These are phyloP conservation scores for Sycophaga agraensis DNA, from an alignment of 1,140 invertebrate species.

Conservation along the genomic window DNA sequence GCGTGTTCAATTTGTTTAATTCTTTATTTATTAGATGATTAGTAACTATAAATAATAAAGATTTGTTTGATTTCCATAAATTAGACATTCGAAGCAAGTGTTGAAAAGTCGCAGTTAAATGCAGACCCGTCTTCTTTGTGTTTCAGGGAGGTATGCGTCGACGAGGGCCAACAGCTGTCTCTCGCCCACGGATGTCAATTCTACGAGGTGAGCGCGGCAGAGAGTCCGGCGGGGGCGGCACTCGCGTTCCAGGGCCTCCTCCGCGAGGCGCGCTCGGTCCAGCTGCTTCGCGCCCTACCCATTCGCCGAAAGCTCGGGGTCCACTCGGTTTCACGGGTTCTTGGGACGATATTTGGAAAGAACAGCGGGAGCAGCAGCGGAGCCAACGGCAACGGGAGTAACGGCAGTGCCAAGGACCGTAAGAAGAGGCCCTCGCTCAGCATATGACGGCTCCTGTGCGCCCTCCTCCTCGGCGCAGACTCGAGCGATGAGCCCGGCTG, in stretches of 20 bases:
- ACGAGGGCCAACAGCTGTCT: slow-evolving; percentile 78
- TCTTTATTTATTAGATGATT: too few species aligned
- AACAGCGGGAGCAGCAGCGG: slow-evolving; percentile 60
- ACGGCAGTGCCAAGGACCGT: slow-evolving; percentile 57
- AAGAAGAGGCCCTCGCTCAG: slow-evolving; percentile 77
- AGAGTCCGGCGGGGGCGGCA: slow-evolving; percentile 75
- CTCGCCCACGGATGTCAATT: slow-evolving; percentile 79
- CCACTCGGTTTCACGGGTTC: slow-evolving; percentile 75
- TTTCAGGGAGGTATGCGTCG: slow-evolving; percentile 73
- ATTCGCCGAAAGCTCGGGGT: slow-evolving; percentile 73
- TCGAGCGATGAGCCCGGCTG: slow-evolving; percentile 43
- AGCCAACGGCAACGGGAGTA: neutral
- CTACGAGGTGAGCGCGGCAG: slow-evolving; percentile 83
- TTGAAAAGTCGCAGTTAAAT: neutral
- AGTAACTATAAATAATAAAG: too few species aligned
- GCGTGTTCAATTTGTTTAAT: too few species aligned
- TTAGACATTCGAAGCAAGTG: neutral
- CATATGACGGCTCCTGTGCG: slow-evolving; percentile 61
- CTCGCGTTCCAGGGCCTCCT: slow-evolving; percentile 79
- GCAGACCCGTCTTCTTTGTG: slow-evolving; percentile 13
- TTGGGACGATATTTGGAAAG: slow-evolving; percentile 77
- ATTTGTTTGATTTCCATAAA: neutral
- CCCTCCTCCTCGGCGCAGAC: slow-evolving; percentile 46
- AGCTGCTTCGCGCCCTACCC: slow-evolving; percentile 70
- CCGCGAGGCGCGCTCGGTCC: slow-evolving; percentile 71